Base-by-base conservation (phyloP, 2,888 invertebrate genomes). In the Cyaniris semiargus region DNA sequence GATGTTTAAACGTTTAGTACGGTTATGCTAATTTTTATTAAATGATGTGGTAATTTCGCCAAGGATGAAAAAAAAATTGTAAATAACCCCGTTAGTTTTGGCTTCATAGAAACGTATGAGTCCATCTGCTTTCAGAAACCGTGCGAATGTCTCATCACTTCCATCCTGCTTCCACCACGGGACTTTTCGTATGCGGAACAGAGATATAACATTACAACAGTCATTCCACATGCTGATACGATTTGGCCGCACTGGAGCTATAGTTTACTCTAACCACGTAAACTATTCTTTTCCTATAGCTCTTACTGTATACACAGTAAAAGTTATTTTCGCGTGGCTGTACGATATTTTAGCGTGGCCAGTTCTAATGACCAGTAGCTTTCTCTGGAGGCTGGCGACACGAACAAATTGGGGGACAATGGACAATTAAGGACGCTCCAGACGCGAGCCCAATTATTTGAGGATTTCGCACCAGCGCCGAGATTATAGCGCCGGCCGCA, bases 361-460 rank as follows among this genome's bases (percentile, higher is more conserved):
- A 27, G 70, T 75, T 76, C 76, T 86, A 86, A 86, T 86, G 85
- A 82, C 86, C 84, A 83, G 82, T 83, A 83, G 82, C 81, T 81
- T 83, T 81, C 83, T 81, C 80, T 78, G 81, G 81, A 82, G 83
- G 81, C 81, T 80, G 81, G 83, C 80, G 85, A 87, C 86, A 84
- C 82, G 85, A 85, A 87, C 86, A 86, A 86, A 87, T 87, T 86
- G 84, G 80, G 82, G 84, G 83, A 86, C 86, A 86, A 86, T 87
- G 82, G 83, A 83, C 84, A 84, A 86, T 86, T 86, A 85, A 82
- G 81, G 81, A 81, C 77, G 80, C 81, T 82, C 76, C 79, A 79
- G 81, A 79, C 79, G 79, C 77, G 83, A 81, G 81, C 81, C 79
- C 81, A 83, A 85, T 83, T 82, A 83, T 81, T 83, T 81, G 79